Evolutionary conservation across 2,888 invertebrate species (phyloP), one percentile per base, ranked within the genome.

Genomic region (Conomelus anceps): DNA sequence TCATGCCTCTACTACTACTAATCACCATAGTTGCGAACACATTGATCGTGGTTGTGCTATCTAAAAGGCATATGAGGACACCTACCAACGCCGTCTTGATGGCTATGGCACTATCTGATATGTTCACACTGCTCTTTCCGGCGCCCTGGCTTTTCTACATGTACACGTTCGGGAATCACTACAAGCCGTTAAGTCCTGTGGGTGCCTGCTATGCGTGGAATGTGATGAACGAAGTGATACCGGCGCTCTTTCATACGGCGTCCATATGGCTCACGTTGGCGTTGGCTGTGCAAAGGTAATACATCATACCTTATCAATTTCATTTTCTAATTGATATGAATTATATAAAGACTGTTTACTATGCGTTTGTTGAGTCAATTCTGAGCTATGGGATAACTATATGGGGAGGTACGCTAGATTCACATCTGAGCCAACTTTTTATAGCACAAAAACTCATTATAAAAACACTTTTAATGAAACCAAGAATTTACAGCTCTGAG

Each of bases 81-180:
- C 98, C 98, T 0, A 98, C 98, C 6, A 98, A 98, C 93, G 95
- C 96, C n/a, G 97, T 98, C 0, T 95, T 98, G 1, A 96, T 98
- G 95, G 97, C 97, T n/a, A 99, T 99, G 98, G 98, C 99, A 0
- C 94, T 99, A 4, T 98, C 98, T 91, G 99, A 99, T 94, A 97
- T 98, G 96, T 96, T 98, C 93, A 99, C 98, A 0, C 96, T 98
- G 92, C 94, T 98, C 89, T 96, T 98, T 92, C 98, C 98, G 0
- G 96, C 98, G 0, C 98, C 98, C 0, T 98, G 98, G 96, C 96
- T 98, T 87, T 96, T 98, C 93, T 98, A 98, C 93, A 97, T 98
- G 96, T 98, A 97, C 94, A 97, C 98, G 0, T 96, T 98, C 91
- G 97, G 97, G 24, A 96, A 98, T 93, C 97, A 98, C 93, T 96